Evolutionary conservation across 2,797 vertebrate genomes (phyloP).

Genomic region (Schizopygopsis malacanthus): DNA sequence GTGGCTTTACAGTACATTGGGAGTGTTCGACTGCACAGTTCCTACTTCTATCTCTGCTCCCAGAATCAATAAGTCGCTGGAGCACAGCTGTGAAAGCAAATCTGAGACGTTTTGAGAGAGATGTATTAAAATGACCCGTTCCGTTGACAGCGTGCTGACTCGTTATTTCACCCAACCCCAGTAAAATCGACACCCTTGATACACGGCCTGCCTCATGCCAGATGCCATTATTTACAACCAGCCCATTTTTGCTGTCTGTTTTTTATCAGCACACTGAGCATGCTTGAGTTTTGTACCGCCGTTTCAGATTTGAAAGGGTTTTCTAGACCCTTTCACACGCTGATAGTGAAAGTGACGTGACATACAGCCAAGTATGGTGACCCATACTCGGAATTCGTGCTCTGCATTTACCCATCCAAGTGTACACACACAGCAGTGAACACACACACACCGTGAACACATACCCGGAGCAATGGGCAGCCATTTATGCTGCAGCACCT

Average conservation of each 20-base stretch:
- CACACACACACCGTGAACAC: no score
- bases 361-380: no score
- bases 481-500: no score
- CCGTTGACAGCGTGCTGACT: constrained; percentile 45
- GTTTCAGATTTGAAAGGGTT: not conserved
- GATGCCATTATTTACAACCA: constrained; percentile 22
- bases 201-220: not conserved
- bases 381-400: no score
- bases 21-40: not conserved
- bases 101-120: constrained; percentile 39
- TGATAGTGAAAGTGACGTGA: not conserved
- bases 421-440: no score
- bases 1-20: not conserved
- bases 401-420: no score
- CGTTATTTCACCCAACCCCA: constrained; percentile 8
- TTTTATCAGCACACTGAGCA: not conserved
- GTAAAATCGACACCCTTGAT: constrained; percentile 18
- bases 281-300: not conserved
- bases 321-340: not conserved
- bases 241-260: not conserved
- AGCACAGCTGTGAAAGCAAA: constrained; percentile 43
- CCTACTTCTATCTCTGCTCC: constrained; percentile 2
- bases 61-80: constrained; percentile 25
- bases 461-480: no score
- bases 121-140: constrained; percentile 43